Base-by-base conservation (phyloP, 2,888 invertebrate species). In the Leptinotarsa tumamoca region DNA sequence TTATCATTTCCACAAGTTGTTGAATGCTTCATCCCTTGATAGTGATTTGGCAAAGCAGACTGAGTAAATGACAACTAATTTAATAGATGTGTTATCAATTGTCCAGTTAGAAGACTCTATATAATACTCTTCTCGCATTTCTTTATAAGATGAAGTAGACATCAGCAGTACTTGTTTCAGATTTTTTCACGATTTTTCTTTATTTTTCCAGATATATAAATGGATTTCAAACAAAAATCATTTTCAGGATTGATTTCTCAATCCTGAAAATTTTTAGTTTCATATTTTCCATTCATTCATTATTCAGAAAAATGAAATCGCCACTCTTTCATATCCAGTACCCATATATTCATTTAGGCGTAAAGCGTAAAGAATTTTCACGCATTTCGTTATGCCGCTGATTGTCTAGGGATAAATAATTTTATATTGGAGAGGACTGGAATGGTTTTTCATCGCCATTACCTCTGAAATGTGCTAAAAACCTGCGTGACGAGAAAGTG, bases 361-460 rank as follows among this genome's bases (percentile, higher is more conserved):
- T 27, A 10, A 63, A 17, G 33, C 33, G 63, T 43, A n/a, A 27
- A 15, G 33, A 63, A 43, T 33, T 43, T 63, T n/a, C 63, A 33
- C 63, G 43, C 63, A 63, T 43, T n/a, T n/a, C 1, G 63, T 43
- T 33, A 7, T n/a, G 33, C 17, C 7, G n/a, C 33, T 43, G 33
- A 63, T 63, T 63, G 63, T 63, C 63, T 63, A 33, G 63, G 33
- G 63, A 43, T 33, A 33, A n/a, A 63, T 63, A 63, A 63, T 14
- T 63, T n/a, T 18, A 63, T 63, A 63, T 63, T 63, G 17, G 33
- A 63, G 33, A n/a, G 7, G 43, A 13, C 17, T 14, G 63, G 17
- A 63, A 61, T 61, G 21, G 21, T 18, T 15, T 58, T 58, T 27
- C 52, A 63, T 43, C 18, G 43, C 3, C n/a, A 21, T 33, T 43